Evolutionary conservation across 2,888 invertebrate genomes (phyloP), one percentile per base, ranked within the genome.

Genomic region (Machimus atricapillus): DNA sequence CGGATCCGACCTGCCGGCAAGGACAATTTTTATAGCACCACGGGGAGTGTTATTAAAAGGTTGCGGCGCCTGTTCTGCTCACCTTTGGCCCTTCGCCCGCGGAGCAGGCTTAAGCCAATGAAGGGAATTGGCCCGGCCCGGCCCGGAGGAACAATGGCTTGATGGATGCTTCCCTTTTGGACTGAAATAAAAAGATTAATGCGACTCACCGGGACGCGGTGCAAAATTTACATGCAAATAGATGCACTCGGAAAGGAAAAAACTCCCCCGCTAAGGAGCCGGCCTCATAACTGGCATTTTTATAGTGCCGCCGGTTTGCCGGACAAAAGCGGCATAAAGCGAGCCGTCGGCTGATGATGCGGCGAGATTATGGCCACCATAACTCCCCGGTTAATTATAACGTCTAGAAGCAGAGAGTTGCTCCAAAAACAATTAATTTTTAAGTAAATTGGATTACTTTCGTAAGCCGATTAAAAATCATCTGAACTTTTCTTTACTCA

Each of bases 81-180:
- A 83, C 66, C 82, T 66, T 83, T 83, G 19, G 19, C 37, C 40
- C 23, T 40, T 19, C 66, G 19, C 12, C 66, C 37, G 58, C 58
- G 58, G 40, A 66, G 23, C 58, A 40, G 37, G 12, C 40, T 37
- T 40, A 37, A 66, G 12, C 66, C 82, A 83, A 83, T 83, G 82
- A 66, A 66, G 81, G 5, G 37, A 83, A 40, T 37, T 46, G 37
- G 82, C 19, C 81, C 31, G 66, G 66, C 56, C 16, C 56, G 19
- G 66, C 56, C 56, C n/a, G 27, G 14, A 40, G 58, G 66, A 58
- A 83, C 66, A 83, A 83, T 66, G 66, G 16, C 66, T 37, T 83
- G 82, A 83, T 83, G 82, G 82, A 83, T 83, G 82, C 82, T 83
- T 83, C 66, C 82, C 82, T 83, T 83, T 83, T 37, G 82, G 66